Evolutionary conservation across 2,797 vertebrate genomes (phyloP), one percentile per base, ranked within the genome.

Genomic region (Semotilus atromaculatus): DNA sequence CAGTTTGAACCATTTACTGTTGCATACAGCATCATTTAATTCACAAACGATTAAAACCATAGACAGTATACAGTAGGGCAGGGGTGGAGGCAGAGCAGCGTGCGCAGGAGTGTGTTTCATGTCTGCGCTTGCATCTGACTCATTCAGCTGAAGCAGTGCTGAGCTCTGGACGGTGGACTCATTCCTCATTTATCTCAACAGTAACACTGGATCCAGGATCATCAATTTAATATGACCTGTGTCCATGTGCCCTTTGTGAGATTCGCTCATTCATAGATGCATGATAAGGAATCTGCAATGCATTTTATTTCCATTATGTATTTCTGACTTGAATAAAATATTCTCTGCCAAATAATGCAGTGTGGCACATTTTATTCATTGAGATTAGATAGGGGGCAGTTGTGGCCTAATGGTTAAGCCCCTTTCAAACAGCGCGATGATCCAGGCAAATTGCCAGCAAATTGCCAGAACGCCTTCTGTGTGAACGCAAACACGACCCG

Each of bases 111-210:
- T 53, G 76, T 77, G 29, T 81, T 80, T 81, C 70, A 68, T 73
- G 85, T 71, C 51, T 67, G 43, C 16, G 53, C 73, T 71, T 74
- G 70, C 71, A 16, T 83, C 82, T 76, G 48, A 77, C 73, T 85
- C 53, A 73, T 80, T 85, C 67, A 64, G 77, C 34, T 73, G 55
- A 80, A 80, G 53, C 66, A 67, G 62, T 70, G 60, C 73, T 68
- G 73, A 77, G 73, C 64, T 84, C 51, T 53, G 72, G 45, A 40
- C 11, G 10, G 29, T 34, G 13, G 62, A 77, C 26, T 45, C 64
- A 70, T 77, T 77, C 36, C 74, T 77, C 48, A 84, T 78, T 78
- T 58, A 78, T 78, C 23, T 76, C 36, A 71, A 74, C 68, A 58
- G 53, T 31, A 84, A 55, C 73, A 75, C 43, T 66, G 9, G 23